A percentile compares a stretch with the other conserved stretches of the same genome.
phyloP scores from a whole-genome alignment of 2,113 vertebrate species.

The Nesospiza acunhae region DNA sequence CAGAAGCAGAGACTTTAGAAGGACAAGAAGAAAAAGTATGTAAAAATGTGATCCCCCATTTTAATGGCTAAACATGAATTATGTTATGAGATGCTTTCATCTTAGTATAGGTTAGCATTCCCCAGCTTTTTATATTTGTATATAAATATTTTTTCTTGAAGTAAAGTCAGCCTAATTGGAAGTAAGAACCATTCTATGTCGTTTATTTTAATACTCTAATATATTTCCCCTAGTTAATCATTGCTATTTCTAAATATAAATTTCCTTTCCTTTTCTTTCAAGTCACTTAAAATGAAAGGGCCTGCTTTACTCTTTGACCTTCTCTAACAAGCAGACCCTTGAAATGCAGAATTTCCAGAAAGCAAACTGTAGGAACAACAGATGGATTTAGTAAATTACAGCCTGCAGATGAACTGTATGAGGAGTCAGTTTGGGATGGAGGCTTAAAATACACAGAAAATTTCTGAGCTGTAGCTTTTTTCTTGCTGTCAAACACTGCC shows the following conservation, averaged over 20 bases:
- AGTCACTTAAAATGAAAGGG: conserved; percentile 77
- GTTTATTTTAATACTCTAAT: conserved; percentile 71
- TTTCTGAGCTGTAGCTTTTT: conserved; percentile 42
- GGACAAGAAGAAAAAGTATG: not conserved
- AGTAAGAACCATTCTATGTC: conserved; percentile 66
- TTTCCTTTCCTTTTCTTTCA: conserved; percentile 80
- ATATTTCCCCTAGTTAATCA: conserved; percentile 76
- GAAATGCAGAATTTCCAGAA: conserved; percentile 73
- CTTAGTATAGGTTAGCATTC: conserved; percentile 51
- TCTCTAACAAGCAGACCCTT: conserved; percentile 74
- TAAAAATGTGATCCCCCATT: conserved; percentile 23
- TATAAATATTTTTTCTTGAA: conserved; percentile 72
- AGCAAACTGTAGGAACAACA: conserved; percentile 66
- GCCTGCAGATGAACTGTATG: conserved; percentile 51
- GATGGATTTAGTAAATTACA: conserved; percentile 79
- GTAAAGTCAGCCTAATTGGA: conserved; percentile 72
- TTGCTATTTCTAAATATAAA: conserved; percentile 76
- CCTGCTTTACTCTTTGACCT: conserved; percentile 73
- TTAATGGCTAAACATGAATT: conserved; percentile 52
- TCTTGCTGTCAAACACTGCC: conserved; percentile 30
- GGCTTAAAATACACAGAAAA: conserved; percentile 26
- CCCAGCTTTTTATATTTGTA: conserved; percentile 52
- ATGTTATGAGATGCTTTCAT: conserved; percentile 56
- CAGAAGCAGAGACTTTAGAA: not conserved
- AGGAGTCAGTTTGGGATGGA: conserved; percentile 23